Evolutionary conservation across 2,888 invertebrate species (phyloP), one percentile per base, ranked within the genome.

Genomic region (Nemoura dubitans): DNA sequence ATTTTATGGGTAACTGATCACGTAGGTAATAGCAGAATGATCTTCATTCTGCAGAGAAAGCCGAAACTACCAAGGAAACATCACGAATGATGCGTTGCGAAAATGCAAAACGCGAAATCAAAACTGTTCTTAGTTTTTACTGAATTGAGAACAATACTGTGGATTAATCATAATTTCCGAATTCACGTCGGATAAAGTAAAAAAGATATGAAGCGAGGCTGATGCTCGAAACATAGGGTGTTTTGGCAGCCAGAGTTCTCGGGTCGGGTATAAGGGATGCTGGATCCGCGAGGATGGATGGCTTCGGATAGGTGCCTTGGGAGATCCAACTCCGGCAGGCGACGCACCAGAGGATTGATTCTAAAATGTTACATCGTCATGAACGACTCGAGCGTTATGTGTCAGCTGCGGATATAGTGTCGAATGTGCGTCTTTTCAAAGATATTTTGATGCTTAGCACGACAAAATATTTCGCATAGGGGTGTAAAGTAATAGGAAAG

Each of bases 291-390:
- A 43, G 83, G 83, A 83, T 83, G 83, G 36, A 83, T 83, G 83
- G 25, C 78, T 0, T n/a, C 6, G 10, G 83, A 86, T 78, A 43
- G 59, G 87, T 27, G 82, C 76, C 85, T 85, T 29, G 87, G 85
- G 85, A 85, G 76, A 36, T 81, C 80, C 85, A 59, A 80, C 16
- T 16, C 59, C 59, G 16, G 21, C 14, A 21, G 21, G 6, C 59
- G 14, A 7, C 59, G 14, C 59, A 2, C 25, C 43, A 30, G 76
- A 30, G 85, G 59, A 86, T 81, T 87, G 81, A 87, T 87, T 87
- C 85, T 87, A 87, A 85, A 87, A 85, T 85, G 85, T 76, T 83
- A 82, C 82, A 76, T n/a, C 76, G 81, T 27, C 84, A 76, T 84
- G 59, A 21, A 59, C 21, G 59, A 21, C 16, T 59, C 16, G 1